Conservation (phyloP, 2,888 invertebrate genomes). For the Oithona nana region DNA sequence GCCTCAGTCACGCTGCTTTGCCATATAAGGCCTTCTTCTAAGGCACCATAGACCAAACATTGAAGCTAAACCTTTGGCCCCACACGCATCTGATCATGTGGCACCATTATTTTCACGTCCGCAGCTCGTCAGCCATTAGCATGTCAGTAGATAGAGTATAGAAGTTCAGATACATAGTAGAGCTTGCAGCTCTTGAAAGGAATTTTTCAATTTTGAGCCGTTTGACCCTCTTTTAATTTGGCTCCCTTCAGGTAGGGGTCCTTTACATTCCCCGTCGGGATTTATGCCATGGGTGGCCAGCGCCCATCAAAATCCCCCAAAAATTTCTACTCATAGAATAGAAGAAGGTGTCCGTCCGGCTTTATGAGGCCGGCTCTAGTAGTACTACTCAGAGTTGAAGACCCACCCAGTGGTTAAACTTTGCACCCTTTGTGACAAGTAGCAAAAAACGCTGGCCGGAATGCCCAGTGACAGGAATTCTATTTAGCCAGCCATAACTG, state of each 20-base stretch:
- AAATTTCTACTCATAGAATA: not conserved
- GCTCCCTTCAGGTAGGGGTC: not conserved
- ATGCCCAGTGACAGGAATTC: not conserved
- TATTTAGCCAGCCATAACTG: not conserved
- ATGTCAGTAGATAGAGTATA: too few relatives aligned
- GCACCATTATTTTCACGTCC: not conserved
- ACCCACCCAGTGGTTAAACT: not conserved
- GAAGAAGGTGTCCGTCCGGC: not conserved
- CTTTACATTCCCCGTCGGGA: too few relatives aligned
- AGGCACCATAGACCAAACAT: too few relatives aligned
- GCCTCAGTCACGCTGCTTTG: not conserved
- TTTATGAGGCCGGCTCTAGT: not conserved
- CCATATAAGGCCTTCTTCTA: not conserved
- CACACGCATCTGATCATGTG: not conserved
- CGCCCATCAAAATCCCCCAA: not conserved
- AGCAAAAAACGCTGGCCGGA: not conserved
- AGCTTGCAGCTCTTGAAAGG: not conserved
- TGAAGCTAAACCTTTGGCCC: not conserved
- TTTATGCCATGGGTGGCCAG: not conserved
- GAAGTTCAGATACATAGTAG: not conserved
- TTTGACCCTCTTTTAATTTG: not conserved
- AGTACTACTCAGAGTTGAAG: too few relatives aligned
- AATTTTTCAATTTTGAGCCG: not conserved
- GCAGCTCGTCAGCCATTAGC: not conserved
- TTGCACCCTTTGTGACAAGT: not conserved